phyloP scores from a whole-genome alignment of 2,113 vertebrate genomes.

The Brachirus orientalis region DNA sequence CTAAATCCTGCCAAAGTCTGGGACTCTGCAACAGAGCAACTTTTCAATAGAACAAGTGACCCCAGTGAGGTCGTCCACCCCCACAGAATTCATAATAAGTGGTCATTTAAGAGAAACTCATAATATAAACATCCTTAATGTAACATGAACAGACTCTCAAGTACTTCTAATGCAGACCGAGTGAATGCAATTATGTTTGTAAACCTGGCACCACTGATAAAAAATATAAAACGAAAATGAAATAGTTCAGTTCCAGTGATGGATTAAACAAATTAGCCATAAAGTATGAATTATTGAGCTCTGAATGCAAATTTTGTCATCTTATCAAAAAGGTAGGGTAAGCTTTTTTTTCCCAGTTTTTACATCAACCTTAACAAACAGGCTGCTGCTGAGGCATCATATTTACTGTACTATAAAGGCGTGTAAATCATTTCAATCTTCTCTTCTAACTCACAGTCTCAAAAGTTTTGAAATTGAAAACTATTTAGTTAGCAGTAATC shows the following conservation, averaged over 20 bases:
- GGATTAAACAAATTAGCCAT: no score
- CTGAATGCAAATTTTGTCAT: neutral
- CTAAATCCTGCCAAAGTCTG: constrained; percentile 18
- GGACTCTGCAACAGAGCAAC: constrained; percentile 17
- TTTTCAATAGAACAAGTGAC: constrained; percentile 12
- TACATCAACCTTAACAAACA: no score
- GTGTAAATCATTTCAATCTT: neutral
- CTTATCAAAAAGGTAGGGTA: no score
- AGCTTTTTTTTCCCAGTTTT: no score
- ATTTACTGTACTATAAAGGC: no score
- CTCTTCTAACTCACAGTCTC: neutral
- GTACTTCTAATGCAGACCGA: no score
- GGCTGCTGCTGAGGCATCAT: no score
- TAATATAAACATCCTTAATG: neutral
- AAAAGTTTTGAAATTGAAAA: neutral
- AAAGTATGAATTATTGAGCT: neutral
- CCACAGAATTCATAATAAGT: neutral
- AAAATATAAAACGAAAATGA: no score
- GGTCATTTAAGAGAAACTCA: neutral
- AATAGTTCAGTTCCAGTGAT: no score
- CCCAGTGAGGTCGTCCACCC: neutral
- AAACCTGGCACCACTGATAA: no score
- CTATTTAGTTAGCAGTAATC: neutral
- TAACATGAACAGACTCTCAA: no score
- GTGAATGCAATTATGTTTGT: no score